phyloP scores from a whole-genome alignment of 2,797 vertebrate genomes.

The Bucorvus abyssinicus region DNA sequence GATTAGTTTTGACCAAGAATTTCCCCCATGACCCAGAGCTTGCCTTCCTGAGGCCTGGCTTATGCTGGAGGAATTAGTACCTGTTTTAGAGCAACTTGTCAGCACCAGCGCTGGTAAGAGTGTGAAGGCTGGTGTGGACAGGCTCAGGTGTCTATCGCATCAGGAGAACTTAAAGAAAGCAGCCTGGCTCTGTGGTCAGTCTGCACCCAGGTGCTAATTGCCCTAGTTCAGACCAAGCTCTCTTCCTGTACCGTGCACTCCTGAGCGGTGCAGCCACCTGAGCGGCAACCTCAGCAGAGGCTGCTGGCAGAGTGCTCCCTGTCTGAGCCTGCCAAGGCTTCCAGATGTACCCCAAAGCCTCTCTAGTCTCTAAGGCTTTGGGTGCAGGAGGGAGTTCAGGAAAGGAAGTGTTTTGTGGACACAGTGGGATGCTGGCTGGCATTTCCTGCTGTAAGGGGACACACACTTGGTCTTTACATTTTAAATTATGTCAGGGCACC shows the following conservation, averaged over 20 bases:
- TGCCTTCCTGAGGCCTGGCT: neutral
- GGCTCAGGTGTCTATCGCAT: neutral
- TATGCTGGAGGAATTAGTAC: neutral
- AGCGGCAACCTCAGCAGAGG: neutral
- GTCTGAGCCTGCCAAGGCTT: neutral
- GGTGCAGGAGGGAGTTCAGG: neutral
- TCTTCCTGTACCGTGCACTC: rapidly evolving
- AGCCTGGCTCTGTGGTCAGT: neutral
- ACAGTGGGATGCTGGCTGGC: neutral
- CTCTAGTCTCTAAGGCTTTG: neutral
- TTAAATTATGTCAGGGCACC: neutral
- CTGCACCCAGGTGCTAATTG: neutral
- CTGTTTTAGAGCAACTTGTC: neutral
- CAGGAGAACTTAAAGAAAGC: neutral
- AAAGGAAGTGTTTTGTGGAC: neutral
- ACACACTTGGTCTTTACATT: neutral
- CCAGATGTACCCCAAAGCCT: neutral
- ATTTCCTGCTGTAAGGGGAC: neutral
- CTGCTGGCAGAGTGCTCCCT: neutral
- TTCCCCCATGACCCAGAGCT: neutral
- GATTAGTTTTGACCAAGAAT: neutral
- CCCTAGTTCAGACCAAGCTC: neutral
- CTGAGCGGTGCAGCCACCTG: neutral
- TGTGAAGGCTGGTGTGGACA: neutral
- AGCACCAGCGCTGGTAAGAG: neutral